Conservation (phyloP, 2,888 invertebrate species). For the Frankliniella fusca region DNA sequence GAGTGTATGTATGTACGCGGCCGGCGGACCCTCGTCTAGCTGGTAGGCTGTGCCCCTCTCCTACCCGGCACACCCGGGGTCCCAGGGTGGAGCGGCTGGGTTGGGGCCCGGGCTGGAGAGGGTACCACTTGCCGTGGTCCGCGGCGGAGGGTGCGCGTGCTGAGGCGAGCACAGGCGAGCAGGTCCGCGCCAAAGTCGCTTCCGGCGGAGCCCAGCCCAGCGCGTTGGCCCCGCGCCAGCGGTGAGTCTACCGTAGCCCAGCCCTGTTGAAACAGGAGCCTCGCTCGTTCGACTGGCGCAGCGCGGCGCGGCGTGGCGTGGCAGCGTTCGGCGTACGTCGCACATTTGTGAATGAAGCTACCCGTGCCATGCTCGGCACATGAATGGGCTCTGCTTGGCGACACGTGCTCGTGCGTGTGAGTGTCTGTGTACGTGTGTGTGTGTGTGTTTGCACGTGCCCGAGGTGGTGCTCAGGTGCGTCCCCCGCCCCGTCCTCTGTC, state of each 20-base stretch:
- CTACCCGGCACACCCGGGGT: too few relatives aligned
- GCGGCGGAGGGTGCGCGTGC: background rate
- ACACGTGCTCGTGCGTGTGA: background rate
- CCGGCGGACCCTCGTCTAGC: too few relatives aligned
- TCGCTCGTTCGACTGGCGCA: background rate
- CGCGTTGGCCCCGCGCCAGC: constrained; percentile 3
- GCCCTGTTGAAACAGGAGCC: constrained; percentile 17
- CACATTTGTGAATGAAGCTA: background rate
- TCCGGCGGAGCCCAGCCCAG: background rate
- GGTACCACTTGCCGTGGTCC: background rate
- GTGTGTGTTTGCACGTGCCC: constrained; percentile 12
- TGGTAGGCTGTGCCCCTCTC: too few relatives aligned
- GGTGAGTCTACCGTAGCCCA: background rate
- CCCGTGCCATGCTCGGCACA: background rate
- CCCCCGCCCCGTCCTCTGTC: background rate
- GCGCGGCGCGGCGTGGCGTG: too few relatives aligned
- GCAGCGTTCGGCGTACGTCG: background rate
- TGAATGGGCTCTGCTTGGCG: background rate
- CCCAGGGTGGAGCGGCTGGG: too few relatives aligned
- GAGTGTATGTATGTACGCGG: too few relatives aligned
- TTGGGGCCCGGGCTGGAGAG: too few relatives aligned
- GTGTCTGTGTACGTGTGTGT: too few relatives aligned
- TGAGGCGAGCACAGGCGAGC: background rate
- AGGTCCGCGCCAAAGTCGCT: background rate
- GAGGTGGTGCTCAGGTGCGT: background rate